phyloP scores from a whole-genome alignment of 2,888 invertebrate genomes.

The Mantis religiosa region DNA sequence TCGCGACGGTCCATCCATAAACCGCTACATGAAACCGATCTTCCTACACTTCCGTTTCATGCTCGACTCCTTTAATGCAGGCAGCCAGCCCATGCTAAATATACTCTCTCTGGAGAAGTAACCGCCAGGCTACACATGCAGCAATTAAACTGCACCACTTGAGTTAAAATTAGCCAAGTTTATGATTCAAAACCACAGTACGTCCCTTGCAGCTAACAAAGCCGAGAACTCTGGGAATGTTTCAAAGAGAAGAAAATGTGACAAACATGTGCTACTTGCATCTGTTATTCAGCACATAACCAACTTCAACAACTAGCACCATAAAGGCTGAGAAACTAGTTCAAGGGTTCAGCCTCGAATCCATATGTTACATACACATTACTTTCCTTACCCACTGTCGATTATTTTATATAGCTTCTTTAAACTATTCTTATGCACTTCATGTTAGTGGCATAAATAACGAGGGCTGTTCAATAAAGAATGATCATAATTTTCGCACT shows the following conservation, averaged over 20 bases:
- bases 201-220: neutral
- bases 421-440: no score
- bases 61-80: neutral
- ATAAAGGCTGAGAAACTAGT: no score
- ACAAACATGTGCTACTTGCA: neutral
- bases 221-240: neutral
- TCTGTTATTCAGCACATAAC: no score
- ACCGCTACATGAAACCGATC: neutral
- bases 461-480: no score
- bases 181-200: neutral
- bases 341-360: no score
- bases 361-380: no score
- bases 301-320: no score
- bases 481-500: no score
- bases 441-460: no score
- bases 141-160: neutral
- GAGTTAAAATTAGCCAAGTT: neutral
- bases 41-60: neutral
- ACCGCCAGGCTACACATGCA: neutral
- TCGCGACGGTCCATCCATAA: neutral
- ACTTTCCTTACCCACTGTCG: no score
- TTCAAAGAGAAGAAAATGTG: neutral
- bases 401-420: no score
- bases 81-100: neutral
- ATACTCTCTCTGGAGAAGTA: neutral